Conservation (phyloP, 1,140 invertebrate genomes). For the Pachyrhynchus sulphureomaculatus region DNA sequence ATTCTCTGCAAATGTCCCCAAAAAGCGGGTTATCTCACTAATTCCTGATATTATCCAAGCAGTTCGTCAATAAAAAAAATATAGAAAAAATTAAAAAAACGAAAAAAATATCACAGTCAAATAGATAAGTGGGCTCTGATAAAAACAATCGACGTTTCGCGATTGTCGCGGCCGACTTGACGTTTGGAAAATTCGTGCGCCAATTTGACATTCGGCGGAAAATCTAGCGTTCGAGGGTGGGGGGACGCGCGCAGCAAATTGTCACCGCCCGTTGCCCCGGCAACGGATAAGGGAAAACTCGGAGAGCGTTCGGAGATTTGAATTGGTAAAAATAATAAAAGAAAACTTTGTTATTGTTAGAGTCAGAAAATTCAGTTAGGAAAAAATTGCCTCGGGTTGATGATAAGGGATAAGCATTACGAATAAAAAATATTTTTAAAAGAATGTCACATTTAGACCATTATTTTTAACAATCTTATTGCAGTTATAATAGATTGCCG, state of each 20-base stretch:
- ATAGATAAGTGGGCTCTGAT: conserved; percentile 20
- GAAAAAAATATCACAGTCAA: conserved; percentile 22
- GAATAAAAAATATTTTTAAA: too few species aligned
- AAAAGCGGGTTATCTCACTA: not conserved
- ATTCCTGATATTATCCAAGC: not conserved
- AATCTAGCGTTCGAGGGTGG: conserved; percentile 13
- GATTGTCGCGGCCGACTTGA: conserved; percentile 28
- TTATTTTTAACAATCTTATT: too few species aligned
- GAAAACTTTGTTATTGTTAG: too few species aligned
- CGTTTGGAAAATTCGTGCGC: conserved; percentile 25
- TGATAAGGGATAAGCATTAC: too few species aligned
- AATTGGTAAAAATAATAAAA: too few species aligned
- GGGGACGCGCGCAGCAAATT: conserved; percentile 14
- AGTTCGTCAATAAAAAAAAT: not conserved
- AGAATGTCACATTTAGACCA: too few species aligned
- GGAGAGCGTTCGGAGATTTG: conserved; percentile 1
- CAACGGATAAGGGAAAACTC: conserved; percentile 5
- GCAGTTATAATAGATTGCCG: too few species aligned
- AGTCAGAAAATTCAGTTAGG: too few species aligned
- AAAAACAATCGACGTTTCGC: conserved; percentile 24
- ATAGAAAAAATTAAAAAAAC: conserved; percentile 12
- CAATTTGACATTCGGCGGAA: conserved; percentile 23
- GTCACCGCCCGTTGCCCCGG: conserved; percentile 22
- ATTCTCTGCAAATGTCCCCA: not conserved
- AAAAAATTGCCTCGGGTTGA: too few species aligned